Evolutionary conservation across 1,140 invertebrate species (phyloP), one percentile per base, ranked within the genome.

Genomic region (Episyrphus balteatus): DNA sequence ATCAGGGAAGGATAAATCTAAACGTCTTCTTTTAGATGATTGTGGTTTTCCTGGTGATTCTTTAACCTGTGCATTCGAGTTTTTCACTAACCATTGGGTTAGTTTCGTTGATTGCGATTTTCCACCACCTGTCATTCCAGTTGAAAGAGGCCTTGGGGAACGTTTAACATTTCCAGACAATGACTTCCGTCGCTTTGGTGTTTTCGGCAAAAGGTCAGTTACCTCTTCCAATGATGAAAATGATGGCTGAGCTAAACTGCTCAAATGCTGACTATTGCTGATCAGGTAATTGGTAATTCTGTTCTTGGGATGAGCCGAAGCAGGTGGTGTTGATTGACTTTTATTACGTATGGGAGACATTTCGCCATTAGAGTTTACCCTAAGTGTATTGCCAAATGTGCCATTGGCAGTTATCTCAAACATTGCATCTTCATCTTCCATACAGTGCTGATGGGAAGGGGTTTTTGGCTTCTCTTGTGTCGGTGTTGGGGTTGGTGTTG

Each of bases 271-370:
- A 26, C 21, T 26, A 8, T 26, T 34, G 11, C 61, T 48, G 10
- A 62, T 62, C 11, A 66, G 50, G 50, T 66, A 66, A 17, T 63
- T 66, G 0, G 63, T 66, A 12, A 66, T 66, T 48, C 66, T 66
- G 34, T 66, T 66, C 47, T 41, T 47, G 17, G 39, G 7, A 17
- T 9, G 11, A 39, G 3, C 18, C 18, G 42, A 42, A 47, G 43
- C 1, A 36, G 13, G 19, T 48, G 56, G 9, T 50, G 55, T 26
- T 26, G 21, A 26, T 26, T 26, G 21, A 8, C 21, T 26, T 14
- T 50, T 53, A 30, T 50, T 48, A 14, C 48, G 55, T 3, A 66
- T 57, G 6, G 62, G 62, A 15, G 62, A 66, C 2, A 66, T 58
- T 17, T 65, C 51, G 1, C 62, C 62, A 0, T 50, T 48, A 1